phyloP scores from a whole-genome alignment of 2,888 invertebrate species.

The Oasisia sp. region DNA sequence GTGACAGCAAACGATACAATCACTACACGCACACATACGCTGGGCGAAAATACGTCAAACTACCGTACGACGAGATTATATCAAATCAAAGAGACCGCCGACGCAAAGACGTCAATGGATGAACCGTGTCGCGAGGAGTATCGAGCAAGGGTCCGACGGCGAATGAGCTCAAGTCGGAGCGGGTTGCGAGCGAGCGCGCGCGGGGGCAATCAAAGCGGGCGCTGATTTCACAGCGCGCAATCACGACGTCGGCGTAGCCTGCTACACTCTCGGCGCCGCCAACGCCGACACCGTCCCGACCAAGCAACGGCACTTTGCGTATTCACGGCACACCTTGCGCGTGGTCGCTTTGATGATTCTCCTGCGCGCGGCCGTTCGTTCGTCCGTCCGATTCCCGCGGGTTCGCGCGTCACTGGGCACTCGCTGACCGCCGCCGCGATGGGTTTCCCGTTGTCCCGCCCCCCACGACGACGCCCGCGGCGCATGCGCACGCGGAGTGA shows the following conservation, averaged over 20 bases:
- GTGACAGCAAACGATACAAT: background rate
- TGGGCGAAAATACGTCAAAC: background rate
- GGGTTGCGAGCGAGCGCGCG: slow-evolving; percentile 1
- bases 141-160: background rate
- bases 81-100: background rate
- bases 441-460: background rate
- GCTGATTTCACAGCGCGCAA: background rate
- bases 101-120: background rate
- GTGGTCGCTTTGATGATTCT: background rate
- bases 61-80: background rate
- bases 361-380: background rate
- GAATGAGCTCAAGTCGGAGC: background rate
- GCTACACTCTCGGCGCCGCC: no score
- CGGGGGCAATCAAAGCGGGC: background rate
- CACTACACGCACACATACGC: background rate
- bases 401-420: background rate
- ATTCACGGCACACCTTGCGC: background rate
- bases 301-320: background rate
- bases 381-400: background rate
- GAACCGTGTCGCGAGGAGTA: background rate
- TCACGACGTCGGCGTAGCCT: background rate
- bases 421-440: background rate
- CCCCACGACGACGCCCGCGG: background rate
- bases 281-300: no score
- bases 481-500: background rate